Conservation (phyloP, 2,888 invertebrate species). For the Dendrolimus pini region DNA sequence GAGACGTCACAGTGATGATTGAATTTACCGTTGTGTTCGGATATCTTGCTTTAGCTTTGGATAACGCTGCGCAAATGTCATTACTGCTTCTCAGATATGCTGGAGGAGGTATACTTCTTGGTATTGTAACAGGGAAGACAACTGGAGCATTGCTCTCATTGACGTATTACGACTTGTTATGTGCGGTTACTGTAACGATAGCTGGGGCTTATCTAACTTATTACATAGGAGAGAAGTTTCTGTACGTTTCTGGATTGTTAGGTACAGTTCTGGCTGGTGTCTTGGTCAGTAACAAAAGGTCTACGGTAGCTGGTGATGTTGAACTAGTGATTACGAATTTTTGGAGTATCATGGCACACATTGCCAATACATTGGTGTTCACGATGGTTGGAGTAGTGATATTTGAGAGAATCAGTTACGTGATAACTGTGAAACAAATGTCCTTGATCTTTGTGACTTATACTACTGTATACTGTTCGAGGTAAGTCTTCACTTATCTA, state of each 20-base stretch:
- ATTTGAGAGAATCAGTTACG: slow-evolving; percentile 64
- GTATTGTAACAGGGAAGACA: slow-evolving; percentile 55
- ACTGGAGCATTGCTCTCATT: slow-evolving; percentile 43
- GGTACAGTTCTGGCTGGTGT: slow-evolving; percentile 55
- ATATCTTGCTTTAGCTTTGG: slow-evolving; percentile 44
- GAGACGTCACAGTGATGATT: slow-evolving; percentile 61
- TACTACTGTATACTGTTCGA: slow-evolving; percentile 65
- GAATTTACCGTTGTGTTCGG: slow-evolving; percentile 55
- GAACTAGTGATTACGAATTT: slow-evolving; percentile 48
- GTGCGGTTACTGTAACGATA: slow-evolving; percentile 51
- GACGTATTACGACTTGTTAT: slow-evolving; percentile 54
- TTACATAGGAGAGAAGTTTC: slow-evolving; percentile 59
- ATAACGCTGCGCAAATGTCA: slow-evolving; percentile 40
- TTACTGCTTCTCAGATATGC: slow-evolving; percentile 50
- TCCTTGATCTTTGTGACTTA: slow-evolving; percentile 57
- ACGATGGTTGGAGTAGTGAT: slow-evolving; percentile 79
- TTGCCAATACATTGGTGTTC: slow-evolving; percentile 75
- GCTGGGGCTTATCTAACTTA: slow-evolving; percentile 56
- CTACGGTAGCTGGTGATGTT: slow-evolving; percentile 54
- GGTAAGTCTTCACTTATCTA: slow-evolving; percentile 22
- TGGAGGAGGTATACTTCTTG: slow-evolving; percentile 53
- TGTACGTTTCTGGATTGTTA: slow-evolving; percentile 59
- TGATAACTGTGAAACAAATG: slow-evolving; percentile 52
- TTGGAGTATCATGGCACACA: slow-evolving; percentile 50
- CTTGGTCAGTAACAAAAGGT: slow-evolving; percentile 49